Evolutionary conservation across 2,797 vertebrate genomes (phyloP).

Genomic region (Thripadectes ignobilis): DNA sequence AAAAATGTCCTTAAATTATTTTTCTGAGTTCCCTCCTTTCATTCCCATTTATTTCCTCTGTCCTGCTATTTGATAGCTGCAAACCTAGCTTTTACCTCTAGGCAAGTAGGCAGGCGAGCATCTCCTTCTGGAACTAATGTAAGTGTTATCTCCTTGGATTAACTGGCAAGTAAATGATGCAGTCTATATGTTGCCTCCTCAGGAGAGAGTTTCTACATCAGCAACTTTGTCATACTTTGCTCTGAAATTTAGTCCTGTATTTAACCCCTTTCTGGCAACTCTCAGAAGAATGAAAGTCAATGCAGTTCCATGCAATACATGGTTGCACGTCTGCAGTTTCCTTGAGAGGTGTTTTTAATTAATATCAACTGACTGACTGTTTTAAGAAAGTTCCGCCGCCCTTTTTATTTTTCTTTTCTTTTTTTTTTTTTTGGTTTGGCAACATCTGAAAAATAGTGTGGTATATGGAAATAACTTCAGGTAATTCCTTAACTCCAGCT

Average conservation of each 20-base stretch:
- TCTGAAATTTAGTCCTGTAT: constrained; percentile 6
- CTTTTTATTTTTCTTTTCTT: too few species aligned
- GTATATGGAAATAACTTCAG: neutral
- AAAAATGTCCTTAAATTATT: neutral
- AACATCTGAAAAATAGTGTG: neutral
- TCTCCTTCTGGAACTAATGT: constrained; percentile 73
- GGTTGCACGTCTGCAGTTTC: neutral
- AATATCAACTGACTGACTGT: neutral
- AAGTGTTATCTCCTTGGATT: constrained; percentile 61
- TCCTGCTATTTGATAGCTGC: constrained; percentile 45
- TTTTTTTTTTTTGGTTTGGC: neutral
- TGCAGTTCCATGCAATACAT: neutral
- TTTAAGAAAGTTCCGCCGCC: neutral
- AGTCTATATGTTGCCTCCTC: constrained; percentile 28
- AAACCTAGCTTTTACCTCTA: constrained; percentile 58
- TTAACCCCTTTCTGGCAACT: constrained; percentile 45
- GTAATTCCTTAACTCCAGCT: neutral
- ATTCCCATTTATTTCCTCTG: constrained; percentile 50
- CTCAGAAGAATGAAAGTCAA: neutral
- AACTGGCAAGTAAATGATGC: constrained; percentile 71
- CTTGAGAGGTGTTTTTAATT: neutral
- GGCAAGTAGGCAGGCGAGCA: constrained; percentile 63
- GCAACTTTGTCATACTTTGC: constrained; percentile 18
- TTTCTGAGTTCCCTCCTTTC: neutral
- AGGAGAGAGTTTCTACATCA: constrained; percentile 54